These are phyloP conservation scores for Odontesthes bonariensis DNA, from an alignment of 2,113 vertebrate species.

Conservation along the genomic window DNA sequence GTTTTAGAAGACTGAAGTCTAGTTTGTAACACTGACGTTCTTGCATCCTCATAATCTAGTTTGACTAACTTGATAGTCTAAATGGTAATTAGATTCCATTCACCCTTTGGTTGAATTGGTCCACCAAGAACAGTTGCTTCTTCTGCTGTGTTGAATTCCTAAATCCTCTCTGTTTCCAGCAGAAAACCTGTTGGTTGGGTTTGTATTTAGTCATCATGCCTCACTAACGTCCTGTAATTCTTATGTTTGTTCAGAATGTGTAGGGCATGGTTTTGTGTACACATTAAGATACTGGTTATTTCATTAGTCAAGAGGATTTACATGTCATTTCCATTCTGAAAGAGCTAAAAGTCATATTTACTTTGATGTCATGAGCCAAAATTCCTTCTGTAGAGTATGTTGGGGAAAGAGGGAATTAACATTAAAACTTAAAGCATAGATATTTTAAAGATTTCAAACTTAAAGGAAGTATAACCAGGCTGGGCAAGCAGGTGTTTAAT, in stretches of 20 bases:
- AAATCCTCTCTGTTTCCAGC: too few relatives aligned
- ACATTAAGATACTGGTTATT: neutral
- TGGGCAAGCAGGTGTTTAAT: neutral
- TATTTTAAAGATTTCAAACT: neutral
- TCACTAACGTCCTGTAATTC: neutral
- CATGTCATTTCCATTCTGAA: neutral
- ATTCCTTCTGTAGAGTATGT: neutral
- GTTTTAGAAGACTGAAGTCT: too few relatives aligned
- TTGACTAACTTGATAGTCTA: neutral
- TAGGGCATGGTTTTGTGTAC: conserved; percentile 28
- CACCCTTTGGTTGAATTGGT: neutral
- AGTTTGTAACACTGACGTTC: too few relatives aligned
- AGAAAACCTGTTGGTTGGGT: neutral
- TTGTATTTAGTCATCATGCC: too few relatives aligned
- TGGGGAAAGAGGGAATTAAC: neutral
- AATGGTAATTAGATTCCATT: conserved; percentile 7
- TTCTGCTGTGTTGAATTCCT: neutral
- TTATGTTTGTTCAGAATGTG: conserved; percentile 3
- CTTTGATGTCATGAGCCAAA: too few relatives aligned
- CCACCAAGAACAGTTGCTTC: neutral
- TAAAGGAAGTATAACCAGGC: neutral
- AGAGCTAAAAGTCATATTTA: neutral
- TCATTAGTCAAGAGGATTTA: accelerated
- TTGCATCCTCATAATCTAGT: too few relatives aligned
- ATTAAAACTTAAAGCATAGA: neutral